Evolutionary conservation across 2,113 vertebrate genomes (phyloP).

Genomic region (Siniperca chuatsi): DNA sequence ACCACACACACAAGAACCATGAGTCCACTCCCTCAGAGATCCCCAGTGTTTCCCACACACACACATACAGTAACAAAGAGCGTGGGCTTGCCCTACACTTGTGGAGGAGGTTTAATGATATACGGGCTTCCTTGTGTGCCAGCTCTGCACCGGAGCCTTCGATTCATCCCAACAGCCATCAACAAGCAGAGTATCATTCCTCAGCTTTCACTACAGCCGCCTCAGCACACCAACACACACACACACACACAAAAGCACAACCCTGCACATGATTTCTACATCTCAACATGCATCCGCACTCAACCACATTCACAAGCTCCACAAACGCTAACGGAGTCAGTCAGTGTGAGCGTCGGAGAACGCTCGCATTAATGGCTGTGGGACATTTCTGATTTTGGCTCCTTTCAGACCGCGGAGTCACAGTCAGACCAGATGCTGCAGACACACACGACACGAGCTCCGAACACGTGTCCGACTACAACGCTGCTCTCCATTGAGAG

Average conservation of each 20-base stretch:
- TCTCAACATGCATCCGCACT: constrained; percentile 18
- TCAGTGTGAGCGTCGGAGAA: neutral
- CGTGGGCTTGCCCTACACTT: constrained; percentile 48
- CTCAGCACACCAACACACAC: constrained; percentile 5
- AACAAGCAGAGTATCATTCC: constrained; percentile 24
- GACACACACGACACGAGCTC: neutral
- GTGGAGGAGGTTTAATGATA: constrained; percentile 68
- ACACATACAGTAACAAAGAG: constrained; percentile 21
- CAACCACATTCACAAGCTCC: neutral
- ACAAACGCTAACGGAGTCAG: neutral
- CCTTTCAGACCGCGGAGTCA: neutral
- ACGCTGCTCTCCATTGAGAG: neutral
- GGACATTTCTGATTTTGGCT: too few species aligned
- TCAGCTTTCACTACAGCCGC: constrained; percentile 8
- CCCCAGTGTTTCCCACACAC: constrained; percentile 7
- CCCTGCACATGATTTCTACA: neutral
- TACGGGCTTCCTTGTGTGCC: constrained; percentile 69
- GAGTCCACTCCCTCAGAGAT: constrained; percentile 6
- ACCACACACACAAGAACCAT: neutral
- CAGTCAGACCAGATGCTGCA: neutral
- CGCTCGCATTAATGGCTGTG: neutral
- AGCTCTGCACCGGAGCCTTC: constrained; percentile 57
- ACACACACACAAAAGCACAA: neutral
- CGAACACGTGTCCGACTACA: neutral
- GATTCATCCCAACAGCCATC: constrained; percentile 53